Base-by-base conservation (phyloP, 2,888 invertebrate species). In the Acronicta psi region DNA sequence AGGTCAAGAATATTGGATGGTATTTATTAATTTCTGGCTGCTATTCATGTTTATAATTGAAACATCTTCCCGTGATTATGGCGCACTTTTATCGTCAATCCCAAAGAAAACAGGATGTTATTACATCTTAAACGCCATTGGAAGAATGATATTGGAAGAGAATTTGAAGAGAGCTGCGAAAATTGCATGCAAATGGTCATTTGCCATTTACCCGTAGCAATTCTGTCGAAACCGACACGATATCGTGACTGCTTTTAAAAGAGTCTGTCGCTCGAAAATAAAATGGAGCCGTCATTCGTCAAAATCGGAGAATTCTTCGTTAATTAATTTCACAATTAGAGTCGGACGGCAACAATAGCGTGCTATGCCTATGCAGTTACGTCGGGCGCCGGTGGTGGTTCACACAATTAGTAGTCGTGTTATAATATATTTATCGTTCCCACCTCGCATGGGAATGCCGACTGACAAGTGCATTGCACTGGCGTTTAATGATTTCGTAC, bases 351-450 rank as follows among this genome's bases (percentile, higher is more conserved):
- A 46, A 74, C 62, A 72, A 73, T 75, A 40, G 72, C 69, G 65
- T 69, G 75, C 42, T 61, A 5, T 50, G 61, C 46, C 57, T 69
- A 69, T 69, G 68, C 70, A 60, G 65, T 57, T 68, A 53, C 60
- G 65, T 44, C 63, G 37, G 62, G 66, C 70, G 72, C 66, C 65
- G 55, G 60, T 74, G 76, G 46, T 54, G 79, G 56, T 80, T 82
- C 81, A 50, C 81, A 84, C 76, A 75, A 79, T 82, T 80, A 81
- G 63, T 58, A 51, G 58, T 52, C 67, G 61, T 68, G 63, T 76
- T 75, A 77, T 75, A 73, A 76, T 74, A 74, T 75, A 75, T 77
- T 70, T 72, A 75, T 70, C 56, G 71, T 70, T 75, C 59, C 75
- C 69, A 74, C 75, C 65, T 71, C 56, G 63, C 69, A 69, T 77